phyloP scores from a whole-genome alignment of 2,888 invertebrate species.

The Polylopha cassiicola region DNA sequence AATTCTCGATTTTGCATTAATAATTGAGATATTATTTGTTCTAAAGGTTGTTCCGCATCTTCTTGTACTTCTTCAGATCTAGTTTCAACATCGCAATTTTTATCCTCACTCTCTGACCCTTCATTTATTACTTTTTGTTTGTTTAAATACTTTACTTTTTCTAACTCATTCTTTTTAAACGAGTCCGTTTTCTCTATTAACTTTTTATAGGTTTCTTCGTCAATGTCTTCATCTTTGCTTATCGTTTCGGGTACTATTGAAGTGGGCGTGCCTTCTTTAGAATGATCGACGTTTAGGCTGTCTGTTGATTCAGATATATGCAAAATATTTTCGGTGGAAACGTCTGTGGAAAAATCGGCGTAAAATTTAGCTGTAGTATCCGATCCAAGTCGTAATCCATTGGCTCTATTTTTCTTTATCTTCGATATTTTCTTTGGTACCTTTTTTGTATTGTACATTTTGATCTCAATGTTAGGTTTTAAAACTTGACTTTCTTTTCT shows the following conservation, averaged over 20 bases:
- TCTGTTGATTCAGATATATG: constrained; percentile 82
- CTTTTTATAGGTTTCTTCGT: constrained; percentile 67
- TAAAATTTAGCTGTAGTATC: constrained; percentile 81
- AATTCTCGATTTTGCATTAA: constrained; percentile 90
- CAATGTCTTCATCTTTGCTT: constrained; percentile 66
- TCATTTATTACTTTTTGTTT: constrained; percentile 70
- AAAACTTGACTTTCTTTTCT: constrained; percentile 36
- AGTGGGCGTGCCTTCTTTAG: constrained; percentile 37
- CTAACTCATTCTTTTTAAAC: constrained; percentile 72
- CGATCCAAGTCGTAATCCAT: constrained; percentile 63
- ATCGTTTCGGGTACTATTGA: constrained; percentile 43
- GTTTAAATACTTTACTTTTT: constrained; percentile 69
- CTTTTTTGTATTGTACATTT: constrained; percentile 81
- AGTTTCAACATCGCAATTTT: constrained; percentile 37
- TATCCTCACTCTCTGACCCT: constrained; percentile 61
- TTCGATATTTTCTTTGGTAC: constrained; percentile 84
- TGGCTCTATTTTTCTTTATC: constrained; percentile 81
- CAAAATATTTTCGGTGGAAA: constrained; percentile 77
- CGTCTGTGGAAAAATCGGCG: constrained; percentile 79
- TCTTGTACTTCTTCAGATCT: constrained; percentile 44
- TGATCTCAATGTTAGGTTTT: constrained; percentile 71
- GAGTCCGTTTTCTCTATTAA: constrained; percentile 74
- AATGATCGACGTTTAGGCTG: constrained; percentile 70
- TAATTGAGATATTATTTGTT: constrained; percentile 88
- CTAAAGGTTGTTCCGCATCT: constrained; percentile 77